These are phyloP conservation scores for Melanostoma scalare DNA, from an alignment of 2,888 invertebrate genomes.

Conservation along the genomic window DNA sequence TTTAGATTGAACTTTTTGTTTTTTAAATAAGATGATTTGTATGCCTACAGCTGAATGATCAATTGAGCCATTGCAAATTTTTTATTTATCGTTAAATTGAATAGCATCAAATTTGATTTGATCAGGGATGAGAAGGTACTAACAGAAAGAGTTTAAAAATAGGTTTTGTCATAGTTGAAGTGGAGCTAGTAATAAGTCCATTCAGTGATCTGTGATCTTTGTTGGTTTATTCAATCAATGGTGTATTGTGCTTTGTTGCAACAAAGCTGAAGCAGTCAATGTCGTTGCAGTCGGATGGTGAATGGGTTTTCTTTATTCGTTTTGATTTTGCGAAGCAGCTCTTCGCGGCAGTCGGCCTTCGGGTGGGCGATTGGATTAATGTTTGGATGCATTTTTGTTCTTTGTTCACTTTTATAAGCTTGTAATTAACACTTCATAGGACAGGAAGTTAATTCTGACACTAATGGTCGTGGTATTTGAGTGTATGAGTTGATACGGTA, in stretches of 20 bases:
- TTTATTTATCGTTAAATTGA: conserved; percentile 36
- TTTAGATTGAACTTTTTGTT: conserved; percentile 10
- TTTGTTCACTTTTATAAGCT: background rate
- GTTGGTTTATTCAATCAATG: conserved; percentile 42
- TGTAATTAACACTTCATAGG: conserved; percentile 7
- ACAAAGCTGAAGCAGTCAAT: background rate
- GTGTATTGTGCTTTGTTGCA: conserved; percentile 50
- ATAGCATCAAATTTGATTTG: conserved; percentile 33
- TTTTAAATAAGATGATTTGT: background rate
- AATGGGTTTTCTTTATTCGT: conserved; percentile 43
- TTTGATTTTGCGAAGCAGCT: conserved; percentile 17
- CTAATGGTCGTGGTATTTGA: background rate
- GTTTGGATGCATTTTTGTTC: conserved; percentile 30
- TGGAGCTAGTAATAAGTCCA: conserved; percentile 9
- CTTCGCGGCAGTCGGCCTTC: conserved; percentile 37
- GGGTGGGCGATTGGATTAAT: conserved; percentile 30
- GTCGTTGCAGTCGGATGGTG: conserved; percentile 28
- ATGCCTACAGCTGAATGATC: conserved; percentile 20
- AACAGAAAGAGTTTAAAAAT: conserved; percentile 31
- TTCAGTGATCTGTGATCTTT: conserved; percentile 43
- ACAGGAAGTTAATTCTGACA: conserved; percentile 24
- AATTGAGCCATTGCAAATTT: conserved; percentile 13
- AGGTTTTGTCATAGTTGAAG: conserved; percentile 26
- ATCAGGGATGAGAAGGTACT: conserved; percentile 37
- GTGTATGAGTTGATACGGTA: too few species aligned